These are phyloP conservation scores for Plestiodon gilberti DNA, from an alignment of 2,113 vertebrate species.

Conservation along the genomic window DNA sequence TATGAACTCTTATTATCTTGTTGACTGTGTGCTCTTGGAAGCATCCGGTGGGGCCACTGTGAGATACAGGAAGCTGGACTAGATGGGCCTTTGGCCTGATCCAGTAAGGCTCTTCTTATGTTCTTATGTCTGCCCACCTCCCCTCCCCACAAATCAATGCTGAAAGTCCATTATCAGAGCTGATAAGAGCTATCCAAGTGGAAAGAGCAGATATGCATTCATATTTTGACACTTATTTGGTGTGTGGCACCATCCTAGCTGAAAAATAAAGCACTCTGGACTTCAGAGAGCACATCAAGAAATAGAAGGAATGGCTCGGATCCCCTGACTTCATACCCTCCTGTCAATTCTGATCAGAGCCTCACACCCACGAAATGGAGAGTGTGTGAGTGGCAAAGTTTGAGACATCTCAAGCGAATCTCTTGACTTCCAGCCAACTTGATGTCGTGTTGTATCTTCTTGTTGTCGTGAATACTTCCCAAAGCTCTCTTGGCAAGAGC, in stretches of 20 bases:
- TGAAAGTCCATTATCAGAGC: conserved; percentile 60
- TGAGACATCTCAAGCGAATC: background rate
- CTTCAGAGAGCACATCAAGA: conserved; percentile 19
- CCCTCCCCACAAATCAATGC: conserved; percentile 31
- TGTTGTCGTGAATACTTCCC: background rate
- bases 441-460: too few relatives aligned
- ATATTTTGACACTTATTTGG: conserved; percentile 38
- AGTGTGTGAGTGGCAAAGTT: background rate
- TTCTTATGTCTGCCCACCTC: too few relatives aligned
- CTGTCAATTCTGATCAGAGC: background rate
- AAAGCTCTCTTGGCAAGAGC: background rate
- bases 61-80: too few relatives aligned
- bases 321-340: background rate
- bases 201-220: conserved; percentile 61
- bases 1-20: too few relatives aligned
- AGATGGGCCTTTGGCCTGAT: too few relatives aligned
- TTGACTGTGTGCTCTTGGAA: too few relatives aligned
- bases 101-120: background rate
- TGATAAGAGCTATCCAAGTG: background rate
- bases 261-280: background rate
- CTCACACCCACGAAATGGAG: accelerated
- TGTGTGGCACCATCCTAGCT: background rate
- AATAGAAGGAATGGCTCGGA: conserved; percentile 1
- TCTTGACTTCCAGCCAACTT: accelerated
- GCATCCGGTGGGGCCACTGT: too few relatives aligned